Base-by-base conservation (phyloP, 2,797 vertebrate genomes). In the Harpagifer antarcticus region DNA sequence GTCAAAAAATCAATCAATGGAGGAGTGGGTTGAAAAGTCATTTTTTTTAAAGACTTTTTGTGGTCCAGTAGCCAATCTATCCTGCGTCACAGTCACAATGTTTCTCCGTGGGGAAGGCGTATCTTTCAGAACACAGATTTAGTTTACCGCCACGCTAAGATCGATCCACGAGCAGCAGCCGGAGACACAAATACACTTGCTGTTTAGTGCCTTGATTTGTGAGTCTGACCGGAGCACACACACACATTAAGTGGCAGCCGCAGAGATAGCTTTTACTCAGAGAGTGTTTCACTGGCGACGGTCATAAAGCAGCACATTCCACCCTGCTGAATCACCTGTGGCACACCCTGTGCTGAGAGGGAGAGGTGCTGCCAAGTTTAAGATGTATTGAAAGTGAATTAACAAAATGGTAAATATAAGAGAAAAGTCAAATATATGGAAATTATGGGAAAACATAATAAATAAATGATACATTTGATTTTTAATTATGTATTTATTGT, bases 1-100 rank as follows among this genome's bases (percentile, higher is more conserved):
- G 57, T 12, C 58, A 43, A 76, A 78, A 55, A 68, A 68, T 27
- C 27, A 27, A 27, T 27, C 27, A 62, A 70, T 49, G 49, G 37
- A 59, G 60, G 50, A 64, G 68, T 53, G 45, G 67, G 69, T 42
- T 69, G 65, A 86, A 60, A 78, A 83, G 80, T 81, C 33, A 55
- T 84, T 89, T 84, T 61, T 16, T 7, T 5, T 1, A 4, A 81
- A 82, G 53, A 55, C 20, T 81, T 81, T 5, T 53, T 44, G 67
- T 49, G 55, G 53, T 57, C 53, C 33, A 42, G 61, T 33, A 8
- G 1, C 7, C 48, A 9, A 17, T 79, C 59, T 69, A 44, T 74
- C 20, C 6, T 15, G 43, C 0, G 3, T 73, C 31, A 67, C 15
- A 40, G 17, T 8, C 57, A 45, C 50, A 57, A 5, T 64, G 0